A percentile compares a stretch with the other conserved stretches of the same genome.
Conservation (phyloP, 2,888 invertebrate species). For the Amiota communis region DNA sequence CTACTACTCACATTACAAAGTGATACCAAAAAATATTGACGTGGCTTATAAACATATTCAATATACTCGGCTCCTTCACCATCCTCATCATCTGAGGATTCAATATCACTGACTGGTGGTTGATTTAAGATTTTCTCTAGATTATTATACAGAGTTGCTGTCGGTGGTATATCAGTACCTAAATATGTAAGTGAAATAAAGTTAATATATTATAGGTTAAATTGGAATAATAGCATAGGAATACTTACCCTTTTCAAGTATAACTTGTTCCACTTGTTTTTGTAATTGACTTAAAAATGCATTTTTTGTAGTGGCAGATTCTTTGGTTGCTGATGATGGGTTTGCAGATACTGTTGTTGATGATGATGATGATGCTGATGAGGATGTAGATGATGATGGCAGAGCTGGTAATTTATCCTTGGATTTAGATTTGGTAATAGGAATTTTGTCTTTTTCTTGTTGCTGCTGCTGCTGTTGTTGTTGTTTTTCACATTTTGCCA, state of each 20-base stretch:
- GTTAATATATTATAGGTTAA: background rate
- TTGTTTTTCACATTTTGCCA: constrained; percentile 40
- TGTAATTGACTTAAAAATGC: constrained; percentile 51
- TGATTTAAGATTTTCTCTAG: constrained; percentile 66
- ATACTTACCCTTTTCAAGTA: constrained; percentile 46
- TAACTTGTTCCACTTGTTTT: constrained; percentile 49
- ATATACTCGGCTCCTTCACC: constrained; percentile 77
- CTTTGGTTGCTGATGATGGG: background rate
- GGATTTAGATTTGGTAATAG: no score
- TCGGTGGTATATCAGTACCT: constrained; percentile 45
- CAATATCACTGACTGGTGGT: constrained; percentile 63
- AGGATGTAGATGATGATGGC: background rate
- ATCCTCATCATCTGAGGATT: constrained; percentile 74
- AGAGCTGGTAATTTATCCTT: no score
- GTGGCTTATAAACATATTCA: constrained; percentile 79
- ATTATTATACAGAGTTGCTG: constrained; percentile 61
- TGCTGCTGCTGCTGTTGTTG: constrained; percentile 7
- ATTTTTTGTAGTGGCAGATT: constrained; percentile 29
- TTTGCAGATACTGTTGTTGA: background rate
- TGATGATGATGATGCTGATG: background rate
- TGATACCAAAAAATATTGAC: constrained; percentile 78
- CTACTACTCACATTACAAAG: constrained; percentile 74
- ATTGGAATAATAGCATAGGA: background rate
- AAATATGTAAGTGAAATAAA: background rate
- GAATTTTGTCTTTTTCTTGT: background rate